Base-by-base conservation (phyloP, 1,140 invertebrate genomes). In the Pentalonia nigronervosa region DNA sequence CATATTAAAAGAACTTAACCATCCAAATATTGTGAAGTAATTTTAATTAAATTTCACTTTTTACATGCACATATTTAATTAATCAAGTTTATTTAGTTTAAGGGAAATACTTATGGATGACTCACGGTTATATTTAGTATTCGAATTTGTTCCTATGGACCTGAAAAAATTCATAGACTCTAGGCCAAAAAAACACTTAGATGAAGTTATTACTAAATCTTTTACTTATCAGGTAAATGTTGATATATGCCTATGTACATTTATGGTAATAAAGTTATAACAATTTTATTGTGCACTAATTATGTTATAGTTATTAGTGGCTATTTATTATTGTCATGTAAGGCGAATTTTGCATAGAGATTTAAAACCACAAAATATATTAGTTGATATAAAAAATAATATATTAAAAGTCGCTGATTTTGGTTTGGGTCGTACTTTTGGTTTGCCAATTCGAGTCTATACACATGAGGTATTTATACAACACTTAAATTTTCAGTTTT, bases 61-160 rank as follows among this genome's bases (percentile, higher is more conserved):
- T 60, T 67, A 67, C 9, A 0, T 67, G 2, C 4, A 30, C 30
- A 67, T 67, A 67, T 60, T 60, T 60, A 60, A 60, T 60, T 60
- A 30, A 60, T 60, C 23, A 60, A 60, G 25, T 60, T 25, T 9
- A 60, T 60, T 60, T 83, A 94, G 94, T 93, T 95, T 97, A n/a
- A 95, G 96, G 94, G 96, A 97, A 95, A 96, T 97, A 8, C 94
- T 97, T 17, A 96, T 97, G 95, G 95, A 97, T 95, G 96, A 94
- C 60, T 94, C 93, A 81, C 94, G 95, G 90, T 95, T 99, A 2
- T 99, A 99, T 95, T 95, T 99, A 90, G 98, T 99, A 90, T 99
- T 99, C 96, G 99, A 99, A 95, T 99, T 98, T 95, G 96, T 99
- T 1, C 97, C 97, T 7, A 99, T 99, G 98, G 99, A 99, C 95